Conservation (phyloP, 1,140 invertebrate genomes). For the Trissolcus basalis region DNA sequence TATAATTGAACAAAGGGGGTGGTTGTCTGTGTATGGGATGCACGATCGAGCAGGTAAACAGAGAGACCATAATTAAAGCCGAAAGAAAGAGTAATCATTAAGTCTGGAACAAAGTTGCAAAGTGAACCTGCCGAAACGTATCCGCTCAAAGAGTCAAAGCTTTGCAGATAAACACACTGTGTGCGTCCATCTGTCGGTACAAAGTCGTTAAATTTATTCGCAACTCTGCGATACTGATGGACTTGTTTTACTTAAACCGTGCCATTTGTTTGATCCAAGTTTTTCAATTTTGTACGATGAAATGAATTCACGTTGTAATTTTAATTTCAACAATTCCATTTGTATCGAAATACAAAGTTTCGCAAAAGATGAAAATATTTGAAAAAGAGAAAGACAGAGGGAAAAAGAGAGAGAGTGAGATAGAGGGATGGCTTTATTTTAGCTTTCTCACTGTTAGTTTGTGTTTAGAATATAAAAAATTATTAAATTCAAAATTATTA, state of each 20-base stretch:
- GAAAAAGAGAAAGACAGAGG: too few relatives aligned
- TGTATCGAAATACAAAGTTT: too few relatives aligned
- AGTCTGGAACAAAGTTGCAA: constrained; percentile 26
- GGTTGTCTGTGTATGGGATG: too few relatives aligned
- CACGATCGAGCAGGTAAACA: background rate
- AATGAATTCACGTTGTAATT: too few relatives aligned
- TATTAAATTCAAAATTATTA: too few relatives aligned
- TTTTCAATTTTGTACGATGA: background rate
- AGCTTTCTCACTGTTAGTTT: too few relatives aligned
- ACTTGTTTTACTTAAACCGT: constrained; percentile 15
- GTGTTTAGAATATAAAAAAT: too few relatives aligned
- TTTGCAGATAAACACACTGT: constrained; percentile 22
- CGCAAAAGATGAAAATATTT: too few relatives aligned
- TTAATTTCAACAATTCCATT: too few relatives aligned
- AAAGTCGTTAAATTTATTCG: constrained; percentile 22
- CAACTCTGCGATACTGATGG: constrained; percentile 8
- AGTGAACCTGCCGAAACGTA: constrained; percentile 11
- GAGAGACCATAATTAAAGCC: constrained; percentile 28
- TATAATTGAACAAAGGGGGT: too few relatives aligned
- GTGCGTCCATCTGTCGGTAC: constrained; percentile 10
- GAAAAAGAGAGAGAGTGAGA: too few relatives aligned
- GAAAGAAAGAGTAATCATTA: constrained; percentile 27
- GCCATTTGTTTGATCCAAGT: constrained; percentile 11
- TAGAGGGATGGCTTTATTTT: too few relatives aligned
- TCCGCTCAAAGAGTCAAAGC: constrained; percentile 20